These are phyloP conservation scores for Phrixothrix hirtus DNA, from an alignment of 2,888 invertebrate species.

Conservation along the genomic window DNA sequence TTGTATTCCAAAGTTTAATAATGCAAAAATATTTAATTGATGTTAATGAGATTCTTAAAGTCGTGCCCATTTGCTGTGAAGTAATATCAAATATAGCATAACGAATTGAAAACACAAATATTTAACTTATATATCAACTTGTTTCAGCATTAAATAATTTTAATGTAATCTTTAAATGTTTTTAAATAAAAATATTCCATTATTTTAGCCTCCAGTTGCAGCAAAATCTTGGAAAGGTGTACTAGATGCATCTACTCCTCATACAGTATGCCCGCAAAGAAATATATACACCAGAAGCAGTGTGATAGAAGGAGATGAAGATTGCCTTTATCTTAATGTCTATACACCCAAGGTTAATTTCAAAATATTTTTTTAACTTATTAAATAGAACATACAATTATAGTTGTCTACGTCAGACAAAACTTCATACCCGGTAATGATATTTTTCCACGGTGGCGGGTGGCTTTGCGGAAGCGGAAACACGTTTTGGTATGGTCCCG, in stretches of 20 bases:
- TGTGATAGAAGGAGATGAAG: constrained; percentile 70
- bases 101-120: no score
- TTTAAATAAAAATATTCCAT: neutral
- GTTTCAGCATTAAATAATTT: no score
- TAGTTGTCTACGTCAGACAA: neutral
- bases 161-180: no score
- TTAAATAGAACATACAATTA: no score
- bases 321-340: constrained; percentile 81
- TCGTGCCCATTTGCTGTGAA: no score
- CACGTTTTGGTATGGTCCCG: constrained; percentile 70
- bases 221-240: constrained; percentile 65
- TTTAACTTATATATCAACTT: no score
- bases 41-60: no score
- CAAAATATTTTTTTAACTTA: neutral
- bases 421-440: constrained; percentile 66
- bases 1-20: no score
- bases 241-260: constrained; percentile 66
- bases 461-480: constrained; percentile 76
- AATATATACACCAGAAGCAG: constrained; percentile 51
- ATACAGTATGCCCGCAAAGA: constrained; percentile 65
- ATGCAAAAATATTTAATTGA: no score
- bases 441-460: constrained; percentile 77
- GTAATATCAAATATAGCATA: no score
- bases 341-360: constrained; percentile 59
- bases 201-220: constrained; percentile 65